phyloP scores from a whole-genome alignment of 2,888 invertebrate genomes.

The Apantesis nais region DNA sequence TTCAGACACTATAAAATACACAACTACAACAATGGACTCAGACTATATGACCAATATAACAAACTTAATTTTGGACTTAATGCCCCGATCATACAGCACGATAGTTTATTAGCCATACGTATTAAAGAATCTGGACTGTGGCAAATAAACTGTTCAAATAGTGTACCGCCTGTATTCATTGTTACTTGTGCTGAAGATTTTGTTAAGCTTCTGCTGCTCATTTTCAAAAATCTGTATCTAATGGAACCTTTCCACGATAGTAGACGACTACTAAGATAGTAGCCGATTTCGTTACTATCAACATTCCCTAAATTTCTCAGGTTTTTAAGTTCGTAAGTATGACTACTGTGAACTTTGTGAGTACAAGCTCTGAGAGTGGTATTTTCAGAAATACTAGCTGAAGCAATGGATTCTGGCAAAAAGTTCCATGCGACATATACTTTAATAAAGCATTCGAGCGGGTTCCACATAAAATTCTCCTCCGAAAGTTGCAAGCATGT shows the following conservation, averaged over 20 bases:
- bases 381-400: no score
- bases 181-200: neutral
- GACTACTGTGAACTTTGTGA: no score
- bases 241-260: no score
- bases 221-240: neutral
- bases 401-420: no score
- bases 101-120: neutral
- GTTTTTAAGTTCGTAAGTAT: no score
- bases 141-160: neutral
- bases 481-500: neutral
- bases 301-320: neutral
- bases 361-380: no score
- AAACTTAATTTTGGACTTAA: neutral
- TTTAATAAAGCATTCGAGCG: no score
- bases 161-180: neutral
- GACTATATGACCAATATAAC: neutral
- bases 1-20: no score
- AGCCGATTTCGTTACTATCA: neutral
- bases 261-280: no score
- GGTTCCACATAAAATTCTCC: no score
- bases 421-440: neutral
- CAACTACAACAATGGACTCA: no score
- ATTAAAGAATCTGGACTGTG: constrained; percentile 1
- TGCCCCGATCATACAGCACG: neutral
- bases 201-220: neutral